These are phyloP conservation scores for Plestiodon gilberti DNA, from an alignment of 2,113 vertebrate species.

Conservation along the genomic window DNA sequence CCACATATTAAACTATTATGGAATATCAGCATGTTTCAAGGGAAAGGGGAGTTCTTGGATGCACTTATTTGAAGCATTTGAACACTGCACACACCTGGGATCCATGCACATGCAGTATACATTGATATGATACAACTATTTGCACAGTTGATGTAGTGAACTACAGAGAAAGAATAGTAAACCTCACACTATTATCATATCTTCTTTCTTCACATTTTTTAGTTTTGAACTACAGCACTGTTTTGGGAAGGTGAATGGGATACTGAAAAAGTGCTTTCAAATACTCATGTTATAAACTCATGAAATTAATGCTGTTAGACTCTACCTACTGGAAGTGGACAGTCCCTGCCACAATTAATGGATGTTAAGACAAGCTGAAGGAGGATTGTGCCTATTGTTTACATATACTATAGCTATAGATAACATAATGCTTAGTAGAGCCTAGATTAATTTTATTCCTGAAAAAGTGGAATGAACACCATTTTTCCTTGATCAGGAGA, in stretches of 20 bases:
- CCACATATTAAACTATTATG: background rate
- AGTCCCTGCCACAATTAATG: slow-evolving; percentile 8
- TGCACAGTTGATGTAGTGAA: background rate
- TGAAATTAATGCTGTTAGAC: background rate
- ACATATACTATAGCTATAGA: background rate
- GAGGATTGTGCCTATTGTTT: background rate
- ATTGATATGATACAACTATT: background rate
- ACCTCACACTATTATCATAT: too few species aligned
- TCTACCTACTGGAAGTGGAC: background rate
- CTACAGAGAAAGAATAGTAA: background rate
- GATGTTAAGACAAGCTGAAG: background rate
- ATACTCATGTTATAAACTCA: background rate
- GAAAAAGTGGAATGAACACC: background rate
- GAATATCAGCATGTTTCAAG: background rate
- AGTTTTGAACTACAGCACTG: background rate
- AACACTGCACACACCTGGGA: too few species aligned
- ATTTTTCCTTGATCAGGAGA: background rate
- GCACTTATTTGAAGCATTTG: background rate
- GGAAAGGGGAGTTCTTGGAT: background rate
- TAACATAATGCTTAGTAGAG: background rate
- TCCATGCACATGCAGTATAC: background rate
- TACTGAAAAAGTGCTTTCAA: background rate
- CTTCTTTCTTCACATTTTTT: background rate
- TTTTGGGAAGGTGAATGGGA: background rate
- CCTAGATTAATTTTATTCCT: background rate